Evolutionary conservation across 1,140 invertebrate genomes (phyloP).

Genomic region (Cardiocondyla obscurior): DNA sequence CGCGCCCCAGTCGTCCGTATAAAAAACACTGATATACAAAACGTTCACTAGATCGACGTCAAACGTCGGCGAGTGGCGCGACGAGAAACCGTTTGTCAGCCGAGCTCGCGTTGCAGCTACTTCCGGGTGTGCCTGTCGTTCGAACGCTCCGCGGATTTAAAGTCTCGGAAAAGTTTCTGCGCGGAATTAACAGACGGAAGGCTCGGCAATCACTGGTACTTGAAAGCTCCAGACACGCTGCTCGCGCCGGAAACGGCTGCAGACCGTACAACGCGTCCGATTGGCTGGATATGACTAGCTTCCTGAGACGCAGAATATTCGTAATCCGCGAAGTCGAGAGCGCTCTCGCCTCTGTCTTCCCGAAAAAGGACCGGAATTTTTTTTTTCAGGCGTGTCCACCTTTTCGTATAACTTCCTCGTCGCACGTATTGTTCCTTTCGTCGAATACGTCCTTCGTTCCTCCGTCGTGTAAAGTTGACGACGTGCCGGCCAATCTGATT

Average conservation of each 20-base stretch:
- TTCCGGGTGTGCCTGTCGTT: neutral
- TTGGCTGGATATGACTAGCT: constrained; percentile 36
- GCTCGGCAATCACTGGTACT: constrained; percentile 4
- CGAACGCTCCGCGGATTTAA: neutral
- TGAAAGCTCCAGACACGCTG: neutral
- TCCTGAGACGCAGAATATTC: neutral
- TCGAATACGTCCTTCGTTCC: neutral
- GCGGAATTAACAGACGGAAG: neutral
- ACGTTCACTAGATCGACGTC: constrained; percentile 36
- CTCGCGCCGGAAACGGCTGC: neutral
- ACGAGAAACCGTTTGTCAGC: constrained; percentile 2
- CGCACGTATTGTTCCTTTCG: neutral
- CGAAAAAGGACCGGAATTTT: neutral
- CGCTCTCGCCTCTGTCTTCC: neutral
- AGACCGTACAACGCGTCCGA: neutral
- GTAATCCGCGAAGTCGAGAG: neutral
- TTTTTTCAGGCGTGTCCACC: no score
- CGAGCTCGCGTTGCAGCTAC: neutral
- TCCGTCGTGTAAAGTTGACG: neutral
- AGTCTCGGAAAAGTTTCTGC: no score
- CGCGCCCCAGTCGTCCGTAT: constrained; percentile 16
- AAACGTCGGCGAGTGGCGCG: constrained; percentile 14
- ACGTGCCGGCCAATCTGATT: constrained; percentile 6
- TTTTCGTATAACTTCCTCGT: neutral
- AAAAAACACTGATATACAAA: constrained; percentile 66